phyloP scores from a whole-genome alignment of 2,797 vertebrate species.

The Melanotaenia trifasciata region DNA sequence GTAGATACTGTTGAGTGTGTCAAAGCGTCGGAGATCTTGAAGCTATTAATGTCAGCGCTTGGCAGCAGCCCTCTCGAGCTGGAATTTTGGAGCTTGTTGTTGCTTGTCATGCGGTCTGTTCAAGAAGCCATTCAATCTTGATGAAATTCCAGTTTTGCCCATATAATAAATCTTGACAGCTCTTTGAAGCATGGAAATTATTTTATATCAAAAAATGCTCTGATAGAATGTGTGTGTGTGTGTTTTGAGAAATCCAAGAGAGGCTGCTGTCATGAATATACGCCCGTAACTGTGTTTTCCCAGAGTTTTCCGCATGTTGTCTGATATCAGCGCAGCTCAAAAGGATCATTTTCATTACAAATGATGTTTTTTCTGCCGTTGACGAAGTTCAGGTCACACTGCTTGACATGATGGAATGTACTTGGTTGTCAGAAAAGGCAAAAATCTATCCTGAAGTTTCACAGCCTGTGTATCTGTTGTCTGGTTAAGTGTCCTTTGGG shows the following conservation, averaged over 20 bases:
- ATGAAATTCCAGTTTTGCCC: conserved; percentile 54
- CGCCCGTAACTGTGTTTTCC: conserved; percentile 35
- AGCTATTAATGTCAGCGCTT: conserved; percentile 70
- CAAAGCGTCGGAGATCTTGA: conserved; percentile 63
- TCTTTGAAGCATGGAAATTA: conserved; percentile 53
- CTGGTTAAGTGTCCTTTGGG: conserved; percentile 60
- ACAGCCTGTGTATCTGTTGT: conserved; percentile 51
- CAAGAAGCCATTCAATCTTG: conserved; percentile 62
- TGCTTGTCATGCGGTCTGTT: conserved; percentile 69
- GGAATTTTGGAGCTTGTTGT: conserved; percentile 74
- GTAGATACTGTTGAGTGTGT: conserved; percentile 38
- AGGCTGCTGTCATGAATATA: conserved; percentile 17
- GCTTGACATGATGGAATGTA: conserved; percentile 40
- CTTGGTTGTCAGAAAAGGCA: conserved; percentile 57
- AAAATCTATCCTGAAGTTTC: conserved; percentile 58
- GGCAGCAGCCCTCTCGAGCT: conserved; percentile 47
- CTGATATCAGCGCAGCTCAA: conserved; percentile 24
- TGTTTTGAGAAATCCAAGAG: conserved; percentile 12
- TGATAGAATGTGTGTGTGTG: conserved; percentile 22
- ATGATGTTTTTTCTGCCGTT: conserved; percentile 27
- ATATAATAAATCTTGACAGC: conserved; percentile 56
- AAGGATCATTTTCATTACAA: conserved; percentile 38
- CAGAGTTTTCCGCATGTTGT: conserved; percentile 14
- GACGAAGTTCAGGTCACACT: conserved; percentile 33
- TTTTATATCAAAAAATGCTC: conserved; percentile 40